phyloP scores from a whole-genome alignment of 2,888 invertebrate genomes.

The Papilio elwesi region DNA sequence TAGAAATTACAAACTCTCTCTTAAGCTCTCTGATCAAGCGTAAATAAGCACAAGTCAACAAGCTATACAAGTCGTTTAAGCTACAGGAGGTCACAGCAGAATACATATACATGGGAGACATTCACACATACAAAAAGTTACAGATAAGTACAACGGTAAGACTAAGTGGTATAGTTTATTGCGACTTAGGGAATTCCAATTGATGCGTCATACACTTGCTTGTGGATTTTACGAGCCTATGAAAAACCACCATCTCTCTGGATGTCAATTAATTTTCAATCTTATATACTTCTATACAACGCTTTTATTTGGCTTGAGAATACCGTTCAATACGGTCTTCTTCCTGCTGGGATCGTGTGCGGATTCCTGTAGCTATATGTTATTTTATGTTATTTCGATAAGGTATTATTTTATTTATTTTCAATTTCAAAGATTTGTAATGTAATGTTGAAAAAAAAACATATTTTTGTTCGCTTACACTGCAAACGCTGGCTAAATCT shows the following conservation, averaged over 20 bases:
- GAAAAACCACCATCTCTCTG: not conserved
- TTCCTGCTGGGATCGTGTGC: no score
- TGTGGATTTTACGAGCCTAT: conserved; percentile 2
- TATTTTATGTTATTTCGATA: not conserved
- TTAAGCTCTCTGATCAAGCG: no score
- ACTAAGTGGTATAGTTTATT: not conserved
- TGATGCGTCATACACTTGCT: conserved; percentile 3
- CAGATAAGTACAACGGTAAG: not conserved
- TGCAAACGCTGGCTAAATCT: no score
- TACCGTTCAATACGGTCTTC: not conserved
- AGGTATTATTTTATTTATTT: no score
- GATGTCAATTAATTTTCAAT: conserved; percentile 4
- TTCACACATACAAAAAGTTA: not conserved
- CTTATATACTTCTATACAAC: not conserved
- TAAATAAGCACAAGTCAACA: no score
- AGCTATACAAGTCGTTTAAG: not conserved
- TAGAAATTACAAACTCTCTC: no score
- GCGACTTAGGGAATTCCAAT: conserved; percentile 10
- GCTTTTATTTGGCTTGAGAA: not conserved
- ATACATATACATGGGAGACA: not conserved
- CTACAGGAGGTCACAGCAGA: not conserved
- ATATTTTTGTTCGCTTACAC: no score
- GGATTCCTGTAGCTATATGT: no score
- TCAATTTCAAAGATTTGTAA: no score
- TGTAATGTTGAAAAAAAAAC: no score